Evolutionary conservation across 2,888 invertebrate species (phyloP), one percentile per base, ranked within the genome.

Genomic region (Neoscelio sp.): DNA sequence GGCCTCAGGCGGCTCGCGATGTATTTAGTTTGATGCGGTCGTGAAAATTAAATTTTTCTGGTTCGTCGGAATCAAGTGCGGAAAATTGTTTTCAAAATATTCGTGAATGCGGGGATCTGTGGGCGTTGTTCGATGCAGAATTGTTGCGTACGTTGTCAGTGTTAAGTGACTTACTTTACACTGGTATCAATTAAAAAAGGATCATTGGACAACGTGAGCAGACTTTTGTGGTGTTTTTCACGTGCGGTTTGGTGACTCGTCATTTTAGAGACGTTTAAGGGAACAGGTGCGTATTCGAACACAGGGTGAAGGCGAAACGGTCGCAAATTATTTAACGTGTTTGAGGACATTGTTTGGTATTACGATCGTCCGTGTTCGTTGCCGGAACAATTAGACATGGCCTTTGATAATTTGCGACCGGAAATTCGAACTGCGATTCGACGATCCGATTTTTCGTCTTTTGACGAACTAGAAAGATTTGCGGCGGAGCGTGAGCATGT

Each of bases 301-400:
- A 0, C 76, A 76, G 35, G 62, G 62, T 3, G 46, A 60, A 6
- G 60, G 62, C 7, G 68, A 76, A 18, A 17, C 18, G 0, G 48
- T 56, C 0, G 20, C 46, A 0, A n/a, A 68, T 38, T 62, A 48
- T 23, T n/a, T 76, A 1, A 48, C 28, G 0, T 68, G 62, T n/a
- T 10, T 62, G 0, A 40, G 62, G 7, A 48, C 23, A 2, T 15
- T 68, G 54, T n/a, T n/a, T n/a, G n/a, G n/a, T n/a, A n/a, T n/a
- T n/a, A n/a, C n/a, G n/a, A n/a, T n/a, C n/a, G n/a, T n/a, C n/a
- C n/a, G n/a, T n/a, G n/a, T n/a, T n/a, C n/a, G n/a, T n/a, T n/a
- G n/a, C n/a, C n/a, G n/a, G n/a, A 68, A n/a, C 75, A 76, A 42
- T 33, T 76, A 1, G 67, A 76, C 40, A 12, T 54, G n/a, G 38